These are phyloP conservation scores for Lophotis ruficrista DNA, from an alignment of 2,113 vertebrate species.

Conservation along the genomic window DNA sequence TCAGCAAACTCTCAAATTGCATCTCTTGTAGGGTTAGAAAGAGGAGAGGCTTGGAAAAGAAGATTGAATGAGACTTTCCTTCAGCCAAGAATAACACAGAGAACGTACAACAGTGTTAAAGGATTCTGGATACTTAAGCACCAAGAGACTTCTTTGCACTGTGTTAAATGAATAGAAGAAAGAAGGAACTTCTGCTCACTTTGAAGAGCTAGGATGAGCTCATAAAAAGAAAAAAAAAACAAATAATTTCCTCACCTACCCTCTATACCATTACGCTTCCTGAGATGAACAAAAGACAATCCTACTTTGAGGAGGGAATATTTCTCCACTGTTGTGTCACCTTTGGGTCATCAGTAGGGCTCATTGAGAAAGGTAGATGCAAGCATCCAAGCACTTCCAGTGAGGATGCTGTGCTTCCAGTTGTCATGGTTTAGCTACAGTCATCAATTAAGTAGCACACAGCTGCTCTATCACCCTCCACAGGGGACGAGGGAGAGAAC, in stretches of 20 bases:
- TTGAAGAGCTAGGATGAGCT: background rate
- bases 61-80: background rate
- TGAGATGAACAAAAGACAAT: background rate
- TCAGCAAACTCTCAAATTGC: background rate
- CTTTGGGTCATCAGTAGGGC: background rate
- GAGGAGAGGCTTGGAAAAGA: background rate
- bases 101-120: background rate
- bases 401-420: background rate
- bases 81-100: background rate
- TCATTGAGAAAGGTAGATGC: background rate
- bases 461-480: no score
- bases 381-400: background rate
- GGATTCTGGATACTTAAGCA: background rate
- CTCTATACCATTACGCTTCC: background rate
- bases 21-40: background rate
- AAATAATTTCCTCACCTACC: background rate
- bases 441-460: no score
- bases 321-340: background rate
- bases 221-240: background rate
- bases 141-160: background rate
- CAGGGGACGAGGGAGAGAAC: no score
- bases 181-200: background rate
- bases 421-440: no score
- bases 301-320: background rate
- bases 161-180: background rate